These are phyloP conservation scores for Ochropleura plecta DNA, from an alignment of 2,888 invertebrate genomes.

Conservation along the genomic window DNA sequence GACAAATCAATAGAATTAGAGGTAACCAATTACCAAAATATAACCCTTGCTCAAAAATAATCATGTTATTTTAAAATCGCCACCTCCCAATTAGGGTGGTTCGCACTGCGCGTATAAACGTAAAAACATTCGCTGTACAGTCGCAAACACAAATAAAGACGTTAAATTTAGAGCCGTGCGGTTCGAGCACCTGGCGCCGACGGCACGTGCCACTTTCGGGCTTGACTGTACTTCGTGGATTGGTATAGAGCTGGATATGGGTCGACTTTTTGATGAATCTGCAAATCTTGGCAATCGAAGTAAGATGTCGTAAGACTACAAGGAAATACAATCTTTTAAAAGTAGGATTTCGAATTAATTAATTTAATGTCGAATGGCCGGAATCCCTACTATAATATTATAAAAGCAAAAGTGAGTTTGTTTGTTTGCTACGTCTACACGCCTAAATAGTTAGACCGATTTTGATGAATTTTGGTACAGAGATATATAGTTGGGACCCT, in stretches of 20 bases:
- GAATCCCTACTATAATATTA: no score
- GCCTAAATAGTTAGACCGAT: no score
- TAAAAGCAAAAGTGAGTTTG: no score
- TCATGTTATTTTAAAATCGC: constrained; percentile 81
- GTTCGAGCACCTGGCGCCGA: constrained; percentile 87
- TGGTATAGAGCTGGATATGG: constrained; percentile 70
- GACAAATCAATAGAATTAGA: neutral
- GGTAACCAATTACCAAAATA: constrained; percentile 20
- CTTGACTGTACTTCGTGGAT: constrained; percentile 80
- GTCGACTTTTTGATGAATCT: no score
- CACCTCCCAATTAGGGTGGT: constrained; percentile 80
- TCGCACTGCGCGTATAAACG: constrained; percentile 68
- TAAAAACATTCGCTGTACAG: constrained; percentile 78
- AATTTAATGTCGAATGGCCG: no score
- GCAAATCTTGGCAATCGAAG: no score
- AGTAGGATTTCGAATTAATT: no score
- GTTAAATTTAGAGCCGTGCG: constrained; percentile 89
- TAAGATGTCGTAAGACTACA: no score
- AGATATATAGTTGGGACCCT: no score
- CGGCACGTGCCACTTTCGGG: constrained; percentile 79
- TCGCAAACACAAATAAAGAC: constrained; percentile 88
- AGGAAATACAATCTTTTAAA: no score
- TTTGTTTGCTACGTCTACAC: no score
- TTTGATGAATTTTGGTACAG: no score
- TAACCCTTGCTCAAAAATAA: constrained; percentile 71